A percentile compares a stretch with the other conserved stretches of the same genome.
Evolutionary conservation across 2,888 invertebrate species (phyloP).

Genomic region (Eupithecia pulchellata): DNA sequence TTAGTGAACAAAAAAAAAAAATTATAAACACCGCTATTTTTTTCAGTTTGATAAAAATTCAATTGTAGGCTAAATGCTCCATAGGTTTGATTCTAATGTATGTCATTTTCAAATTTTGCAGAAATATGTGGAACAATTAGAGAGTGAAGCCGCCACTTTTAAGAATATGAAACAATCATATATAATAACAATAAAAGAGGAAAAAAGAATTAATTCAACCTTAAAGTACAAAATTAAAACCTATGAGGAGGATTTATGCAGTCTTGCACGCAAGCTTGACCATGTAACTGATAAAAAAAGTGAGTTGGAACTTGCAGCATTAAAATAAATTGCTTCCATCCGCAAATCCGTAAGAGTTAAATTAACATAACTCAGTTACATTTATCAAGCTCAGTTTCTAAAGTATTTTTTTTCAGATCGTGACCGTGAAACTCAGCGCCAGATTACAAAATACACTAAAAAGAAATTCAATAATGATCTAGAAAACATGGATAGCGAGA

Average conservation of each 20-base stretch:
- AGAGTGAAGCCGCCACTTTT: background rate
- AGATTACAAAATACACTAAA: background rate
- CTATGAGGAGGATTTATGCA: background rate
- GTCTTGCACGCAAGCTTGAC: background rate
- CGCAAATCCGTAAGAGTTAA: too few relatives aligned
- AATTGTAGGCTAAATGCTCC: background rate
- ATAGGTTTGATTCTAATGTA: background rate
- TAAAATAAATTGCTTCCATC: background rate
- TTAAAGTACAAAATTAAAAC: background rate
- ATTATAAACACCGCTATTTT: background rate
- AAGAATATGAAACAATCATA: too few relatives aligned
- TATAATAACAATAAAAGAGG: background rate
- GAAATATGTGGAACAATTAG: background rate
- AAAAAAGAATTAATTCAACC: background rate
- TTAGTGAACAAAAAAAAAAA: background rate
- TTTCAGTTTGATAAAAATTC: background rate
- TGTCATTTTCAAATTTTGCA: background rate
- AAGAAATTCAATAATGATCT: background rate
- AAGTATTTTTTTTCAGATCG: background rate
- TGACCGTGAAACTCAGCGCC: background rate
- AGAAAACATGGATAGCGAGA: constrained; percentile 56
- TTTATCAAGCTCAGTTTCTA: background rate
- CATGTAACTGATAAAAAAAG: background rate
- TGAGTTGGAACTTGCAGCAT: background rate
- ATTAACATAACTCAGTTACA: background rate